These are phyloP conservation scores for Andrena bucephala DNA, from an alignment of 2,888 invertebrate species.

Conservation along the genomic window DNA sequence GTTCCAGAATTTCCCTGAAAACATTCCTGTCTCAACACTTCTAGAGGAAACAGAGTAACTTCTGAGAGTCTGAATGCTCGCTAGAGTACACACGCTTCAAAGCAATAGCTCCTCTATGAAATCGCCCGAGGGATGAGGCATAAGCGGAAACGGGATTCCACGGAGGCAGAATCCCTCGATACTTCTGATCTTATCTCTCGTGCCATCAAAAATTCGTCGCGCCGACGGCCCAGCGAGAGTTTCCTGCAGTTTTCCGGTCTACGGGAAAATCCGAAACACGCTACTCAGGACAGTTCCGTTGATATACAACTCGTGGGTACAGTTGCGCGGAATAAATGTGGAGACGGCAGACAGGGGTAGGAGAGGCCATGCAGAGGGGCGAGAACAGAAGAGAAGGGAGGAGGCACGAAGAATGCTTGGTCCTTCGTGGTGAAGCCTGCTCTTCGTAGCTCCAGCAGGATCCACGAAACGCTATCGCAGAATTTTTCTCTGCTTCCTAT, in stretches of 20 bases:
- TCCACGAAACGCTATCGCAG: conserved; percentile 5
- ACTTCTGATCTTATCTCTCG: background rate
- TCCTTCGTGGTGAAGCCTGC: background rate
- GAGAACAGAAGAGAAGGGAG: background rate
- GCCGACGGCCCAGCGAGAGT: background rate
- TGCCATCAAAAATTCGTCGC: conserved; percentile 14
- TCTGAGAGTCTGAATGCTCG: too few relatives aligned
- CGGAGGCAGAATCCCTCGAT: background rate
- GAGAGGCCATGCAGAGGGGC: conserved; percentile 3
- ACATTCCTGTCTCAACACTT: too few relatives aligned
- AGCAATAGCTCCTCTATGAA: background rate
- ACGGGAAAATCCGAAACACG: conserved; percentile 67
- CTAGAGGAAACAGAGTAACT: too few relatives aligned
- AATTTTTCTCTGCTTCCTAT: conserved; percentile 35
- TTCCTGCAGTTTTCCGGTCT: background rate
- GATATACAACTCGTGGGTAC: conserved; percentile 62
- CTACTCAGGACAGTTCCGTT: conserved; percentile 66
- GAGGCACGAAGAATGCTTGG: background rate
- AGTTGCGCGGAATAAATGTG: background rate
- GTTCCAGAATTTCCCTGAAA: too few relatives aligned
- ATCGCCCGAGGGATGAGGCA: background rate
- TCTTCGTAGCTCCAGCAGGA: background rate
- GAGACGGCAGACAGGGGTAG: background rate
- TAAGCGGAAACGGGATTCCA: background rate
- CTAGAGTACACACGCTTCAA: too few relatives aligned